phyloP scores from a whole-genome alignment of 2,797 vertebrate genomes.

The Okamejei kenojei region DNA sequence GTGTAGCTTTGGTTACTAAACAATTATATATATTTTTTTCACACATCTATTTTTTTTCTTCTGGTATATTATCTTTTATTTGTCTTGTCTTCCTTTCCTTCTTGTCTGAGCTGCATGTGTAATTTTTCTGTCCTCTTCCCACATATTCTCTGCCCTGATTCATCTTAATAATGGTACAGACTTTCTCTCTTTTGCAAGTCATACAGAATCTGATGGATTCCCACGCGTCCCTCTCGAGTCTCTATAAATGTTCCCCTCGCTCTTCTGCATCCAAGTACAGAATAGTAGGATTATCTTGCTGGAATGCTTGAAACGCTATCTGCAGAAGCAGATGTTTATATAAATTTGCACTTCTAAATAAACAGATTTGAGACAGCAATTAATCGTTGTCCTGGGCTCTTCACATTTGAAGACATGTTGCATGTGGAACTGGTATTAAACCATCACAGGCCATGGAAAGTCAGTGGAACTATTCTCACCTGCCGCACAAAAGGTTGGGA shows the following conservation, averaged over 20 bases:
- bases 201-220: not conserved
- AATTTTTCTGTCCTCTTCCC: not conserved
- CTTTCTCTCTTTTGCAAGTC: not conserved
- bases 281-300: slow-evolving; percentile 4
- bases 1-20: not conserved
- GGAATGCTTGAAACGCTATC: slow-evolving; percentile 1
- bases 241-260: slow-evolving; percentile 6
- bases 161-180: not conserved
- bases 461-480: not conserved
- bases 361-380: slow-evolving; percentile 23
- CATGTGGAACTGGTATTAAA: not conserved
- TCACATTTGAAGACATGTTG: not conserved
- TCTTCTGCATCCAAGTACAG: not conserved
- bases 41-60: too few species aligned
- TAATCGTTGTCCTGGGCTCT: not conserved
- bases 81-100: not conserved
- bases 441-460: not conserved
- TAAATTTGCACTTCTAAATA: slow-evolving; percentile 8
- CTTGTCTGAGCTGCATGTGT: not conserved
- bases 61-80: not conserved
- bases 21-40: too few species aligned
- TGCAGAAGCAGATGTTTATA: slow-evolving; percentile 4
- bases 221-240: not conserved
- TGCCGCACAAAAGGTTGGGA: not conserved
- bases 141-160: not conserved